Conservation (phyloP, 2,797 vertebrate genomes). For the Tenualosa ilisha region DNA sequence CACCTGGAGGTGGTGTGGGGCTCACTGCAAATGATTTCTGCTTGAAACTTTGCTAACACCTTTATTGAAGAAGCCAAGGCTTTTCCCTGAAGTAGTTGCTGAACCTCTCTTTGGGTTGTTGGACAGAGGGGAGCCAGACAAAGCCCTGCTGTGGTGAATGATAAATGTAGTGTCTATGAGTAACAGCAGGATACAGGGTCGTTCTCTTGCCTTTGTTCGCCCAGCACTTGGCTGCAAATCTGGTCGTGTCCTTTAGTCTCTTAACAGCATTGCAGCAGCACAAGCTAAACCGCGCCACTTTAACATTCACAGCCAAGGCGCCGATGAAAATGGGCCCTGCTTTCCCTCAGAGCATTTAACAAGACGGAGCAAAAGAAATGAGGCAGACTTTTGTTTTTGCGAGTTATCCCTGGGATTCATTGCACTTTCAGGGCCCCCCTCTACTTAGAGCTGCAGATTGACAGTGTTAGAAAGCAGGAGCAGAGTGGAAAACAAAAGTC, state of each 20-base stretch:
- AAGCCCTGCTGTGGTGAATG: background rate
- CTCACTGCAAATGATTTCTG: background rate
- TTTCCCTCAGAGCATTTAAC: background rate
- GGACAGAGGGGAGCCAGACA: background rate
- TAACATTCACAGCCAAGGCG: background rate
- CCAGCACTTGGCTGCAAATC: background rate
- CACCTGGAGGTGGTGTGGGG: background rate
- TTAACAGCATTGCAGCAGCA: background rate
- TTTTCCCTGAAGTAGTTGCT: background rate
- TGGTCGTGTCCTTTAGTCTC: background rate
- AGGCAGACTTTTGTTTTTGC: background rate
- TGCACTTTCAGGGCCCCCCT: background rate
- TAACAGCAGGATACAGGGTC: background rate
- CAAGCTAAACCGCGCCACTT: background rate
- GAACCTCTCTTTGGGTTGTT: background rate
- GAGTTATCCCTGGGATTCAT: conserved; percentile 1
- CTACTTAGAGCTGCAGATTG: background rate
- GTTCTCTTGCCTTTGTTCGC: background rate
- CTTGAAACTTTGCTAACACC: background rate
- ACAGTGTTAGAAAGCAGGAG: background rate
- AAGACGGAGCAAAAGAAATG: background rate
- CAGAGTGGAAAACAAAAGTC: background rate
- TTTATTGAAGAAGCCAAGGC: background rate
- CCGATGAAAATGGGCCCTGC: background rate
- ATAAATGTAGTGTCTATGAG: background rate